Conservation (phyloP, 2,888 invertebrate genomes). For the Sarcophaga variegata region DNA sequence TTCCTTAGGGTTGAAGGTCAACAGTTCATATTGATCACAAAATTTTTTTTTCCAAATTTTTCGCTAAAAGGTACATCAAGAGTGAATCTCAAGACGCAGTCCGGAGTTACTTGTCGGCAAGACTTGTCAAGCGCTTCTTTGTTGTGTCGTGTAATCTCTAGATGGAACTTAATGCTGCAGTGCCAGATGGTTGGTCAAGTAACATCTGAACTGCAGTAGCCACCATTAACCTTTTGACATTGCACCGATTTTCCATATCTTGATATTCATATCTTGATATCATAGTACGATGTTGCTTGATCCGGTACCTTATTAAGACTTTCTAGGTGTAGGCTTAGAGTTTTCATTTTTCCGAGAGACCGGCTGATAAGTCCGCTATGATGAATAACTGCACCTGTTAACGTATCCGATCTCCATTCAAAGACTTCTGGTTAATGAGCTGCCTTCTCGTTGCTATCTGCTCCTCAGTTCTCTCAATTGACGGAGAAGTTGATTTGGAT, state of each 20-base stretch:
- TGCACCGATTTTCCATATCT: not conserved
- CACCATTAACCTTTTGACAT: not conserved
- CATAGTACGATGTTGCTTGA: no score
- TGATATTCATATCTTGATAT: no score
- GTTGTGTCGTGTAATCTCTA: slow-evolving; percentile 2
- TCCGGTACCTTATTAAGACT: no score
- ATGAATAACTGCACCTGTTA: no score
- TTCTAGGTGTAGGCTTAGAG: no score
- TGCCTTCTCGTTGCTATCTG: no score
- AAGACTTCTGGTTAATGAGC: no score
- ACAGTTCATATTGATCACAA: not conserved
- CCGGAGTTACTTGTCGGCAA: not conserved
- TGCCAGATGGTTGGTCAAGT: not conserved
- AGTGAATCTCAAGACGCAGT: not conserved
- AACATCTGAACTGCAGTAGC: slow-evolving; percentile 7
- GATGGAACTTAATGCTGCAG: not conserved
- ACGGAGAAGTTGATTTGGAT: no score
- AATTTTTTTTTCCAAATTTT: not conserved
- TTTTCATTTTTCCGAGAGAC: no score
- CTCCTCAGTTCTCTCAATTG: no score
- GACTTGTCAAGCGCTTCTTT: not conserved
- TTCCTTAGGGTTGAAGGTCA: not conserved
- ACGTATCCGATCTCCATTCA: no score
- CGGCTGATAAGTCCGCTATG: no score
- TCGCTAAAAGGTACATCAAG: not conserved